These are phyloP conservation scores for Erpornis zantholeuca DNA, from an alignment of 2,113 vertebrate species.

Conservation along the genomic window DNA sequence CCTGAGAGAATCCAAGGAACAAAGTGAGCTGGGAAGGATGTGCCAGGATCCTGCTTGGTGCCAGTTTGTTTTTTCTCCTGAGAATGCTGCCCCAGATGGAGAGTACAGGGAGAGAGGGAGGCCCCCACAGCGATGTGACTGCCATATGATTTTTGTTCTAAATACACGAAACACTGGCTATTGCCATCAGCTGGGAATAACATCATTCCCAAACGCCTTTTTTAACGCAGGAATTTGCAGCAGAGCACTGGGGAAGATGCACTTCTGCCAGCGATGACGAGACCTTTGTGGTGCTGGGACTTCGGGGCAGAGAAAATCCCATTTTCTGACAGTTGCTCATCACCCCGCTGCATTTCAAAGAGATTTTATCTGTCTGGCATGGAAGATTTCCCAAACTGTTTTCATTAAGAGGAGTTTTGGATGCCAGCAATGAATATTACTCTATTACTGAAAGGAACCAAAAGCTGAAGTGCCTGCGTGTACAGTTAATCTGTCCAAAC, in stretches of 20 bases:
- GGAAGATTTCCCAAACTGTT: conserved; percentile 21
- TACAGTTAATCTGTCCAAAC: conserved; percentile 68
- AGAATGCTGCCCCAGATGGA: neutral
- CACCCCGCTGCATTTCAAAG: neutral
- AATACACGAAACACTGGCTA: accelerated
- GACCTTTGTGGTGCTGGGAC: neutral
- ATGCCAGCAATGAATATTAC: conserved; percentile 46
- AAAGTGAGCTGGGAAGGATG: neutral
- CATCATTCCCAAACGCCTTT: neutral
- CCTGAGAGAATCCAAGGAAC: neutral
- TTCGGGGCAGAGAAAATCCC: neutral
- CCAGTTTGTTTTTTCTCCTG: no score
- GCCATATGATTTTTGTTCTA: accelerated
- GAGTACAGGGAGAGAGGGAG: neutral
- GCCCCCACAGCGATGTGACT: accelerated
- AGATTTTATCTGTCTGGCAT: conserved; percentile 15
- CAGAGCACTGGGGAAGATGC: neutral
- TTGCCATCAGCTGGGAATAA: neutral
- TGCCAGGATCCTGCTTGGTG: accelerated
- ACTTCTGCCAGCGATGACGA: accelerated
- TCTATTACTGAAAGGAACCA: conserved; percentile 60
- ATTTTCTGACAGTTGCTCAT: neutral
- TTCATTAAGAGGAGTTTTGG: conserved; percentile 20
- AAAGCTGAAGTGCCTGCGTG: conserved; percentile 65
- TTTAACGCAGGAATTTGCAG: neutral